phyloP scores from a whole-genome alignment of 2,888 invertebrate genomes.

The Brachycybe producta region DNA sequence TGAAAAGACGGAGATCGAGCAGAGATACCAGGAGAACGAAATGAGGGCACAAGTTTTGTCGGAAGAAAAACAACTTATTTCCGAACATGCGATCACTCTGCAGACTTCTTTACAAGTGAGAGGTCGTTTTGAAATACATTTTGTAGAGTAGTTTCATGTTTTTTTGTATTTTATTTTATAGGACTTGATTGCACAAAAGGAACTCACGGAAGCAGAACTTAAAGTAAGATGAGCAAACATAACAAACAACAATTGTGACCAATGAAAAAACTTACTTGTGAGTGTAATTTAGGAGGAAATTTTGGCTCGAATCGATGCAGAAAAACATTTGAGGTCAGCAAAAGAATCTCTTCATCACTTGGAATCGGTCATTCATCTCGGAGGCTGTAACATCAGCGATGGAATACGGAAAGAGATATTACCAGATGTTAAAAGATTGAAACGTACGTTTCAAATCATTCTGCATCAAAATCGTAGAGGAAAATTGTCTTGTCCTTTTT shows the following conservation, averaged over 20 bases:
- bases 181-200: constrained; percentile 37
- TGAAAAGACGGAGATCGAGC: constrained; percentile 29
- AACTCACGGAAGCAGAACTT: constrained; percentile 36
- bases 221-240: constrained; percentile 28
- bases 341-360: constrained; percentile 34
- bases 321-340: constrained; percentile 31
- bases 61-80: constrained; percentile 35
- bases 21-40: constrained; percentile 14
- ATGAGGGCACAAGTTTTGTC: constrained; percentile 31
- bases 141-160: not conserved
- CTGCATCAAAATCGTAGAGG: not conserved
- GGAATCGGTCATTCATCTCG: constrained; percentile 33
- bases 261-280: not conserved
- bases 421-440: constrained; percentile 37
- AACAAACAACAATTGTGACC: not conserved
- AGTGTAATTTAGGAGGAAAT: constrained; percentile 35
- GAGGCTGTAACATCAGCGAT: constrained; percentile 27
- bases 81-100: constrained; percentile 35
- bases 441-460: constrained; percentile 28
- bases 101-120: constrained; percentile 34
- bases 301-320: constrained; percentile 35
- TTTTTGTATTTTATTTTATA: constrained; percentile 22
- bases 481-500: not conserved
- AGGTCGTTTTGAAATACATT: constrained; percentile 5
- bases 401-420: constrained; percentile 36